Percentiles rank a stretch among this genome's conserved stretches.
Conservation (phyloP, 1,140 invertebrate species). For the Drosophila ananassae region DNA sequence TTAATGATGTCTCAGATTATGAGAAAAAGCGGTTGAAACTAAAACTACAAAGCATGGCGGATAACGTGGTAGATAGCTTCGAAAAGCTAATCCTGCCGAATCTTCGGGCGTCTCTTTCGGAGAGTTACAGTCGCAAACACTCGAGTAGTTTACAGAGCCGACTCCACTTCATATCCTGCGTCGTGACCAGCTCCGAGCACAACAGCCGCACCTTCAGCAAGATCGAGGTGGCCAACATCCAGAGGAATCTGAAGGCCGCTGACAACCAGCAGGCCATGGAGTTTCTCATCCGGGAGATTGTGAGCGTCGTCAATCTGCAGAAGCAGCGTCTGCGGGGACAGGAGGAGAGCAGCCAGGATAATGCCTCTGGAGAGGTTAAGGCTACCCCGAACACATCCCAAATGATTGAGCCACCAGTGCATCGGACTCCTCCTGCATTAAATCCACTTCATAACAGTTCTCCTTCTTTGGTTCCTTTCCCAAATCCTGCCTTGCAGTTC, state of each 20-base stretch:
- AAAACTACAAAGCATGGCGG: constrained; percentile 51
- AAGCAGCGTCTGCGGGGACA: constrained; percentile 51
- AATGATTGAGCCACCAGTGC: neutral
- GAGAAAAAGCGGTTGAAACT: constrained; percentile 32
- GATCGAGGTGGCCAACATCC: constrained; percentile 63
- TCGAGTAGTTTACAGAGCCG: constrained; percentile 37
- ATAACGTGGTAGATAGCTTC: constrained; percentile 69
- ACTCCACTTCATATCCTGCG: constrained; percentile 71
- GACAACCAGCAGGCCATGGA: constrained; percentile 64
- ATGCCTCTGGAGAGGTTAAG: constrained; percentile 1
- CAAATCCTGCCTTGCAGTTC: neutral
- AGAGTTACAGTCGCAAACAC: constrained; percentile 56
- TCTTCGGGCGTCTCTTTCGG: constrained; percentile 40
- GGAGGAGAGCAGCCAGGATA: constrained; percentile 17
- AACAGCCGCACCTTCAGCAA: constrained; percentile 65
- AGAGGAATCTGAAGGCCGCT: constrained; percentile 61
- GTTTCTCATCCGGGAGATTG: constrained; percentile 67
- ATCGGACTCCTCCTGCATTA: neutral
- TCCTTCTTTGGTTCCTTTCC: neutral
- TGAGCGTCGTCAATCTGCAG: constrained; percentile 64
- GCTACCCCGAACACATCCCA: neutral
- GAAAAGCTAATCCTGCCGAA: constrained; percentile 70
- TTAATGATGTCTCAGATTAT: constrained; percentile 14
- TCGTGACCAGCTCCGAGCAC: constrained; percentile 68
- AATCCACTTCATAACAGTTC: neutral